These are phyloP conservation scores for Phoxinus dragarum DNA, from an alignment of 2,797 vertebrate species.

Conservation along the genomic window DNA sequence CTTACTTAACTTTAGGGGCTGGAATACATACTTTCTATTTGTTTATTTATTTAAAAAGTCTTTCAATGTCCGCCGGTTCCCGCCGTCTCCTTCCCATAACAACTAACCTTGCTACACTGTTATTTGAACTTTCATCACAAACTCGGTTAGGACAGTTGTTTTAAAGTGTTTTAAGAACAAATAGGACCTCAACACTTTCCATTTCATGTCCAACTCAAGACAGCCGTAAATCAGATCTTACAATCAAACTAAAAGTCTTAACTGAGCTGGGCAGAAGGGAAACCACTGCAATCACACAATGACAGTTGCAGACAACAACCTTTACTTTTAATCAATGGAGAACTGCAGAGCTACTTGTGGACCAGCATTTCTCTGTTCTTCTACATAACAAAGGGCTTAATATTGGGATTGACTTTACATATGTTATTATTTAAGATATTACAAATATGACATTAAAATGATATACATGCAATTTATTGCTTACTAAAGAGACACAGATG, in stretches of 20 bases:
- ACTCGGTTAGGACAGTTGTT: not conserved
- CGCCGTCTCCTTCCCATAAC: no score
- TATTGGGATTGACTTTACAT: not conserved
- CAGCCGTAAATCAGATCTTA: not conserved
- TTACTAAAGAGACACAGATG: constrained; percentile 21
- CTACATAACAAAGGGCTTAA: not conserved
- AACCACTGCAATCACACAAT: not conserved
- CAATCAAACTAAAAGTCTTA: not conserved
- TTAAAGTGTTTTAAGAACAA: not conserved
- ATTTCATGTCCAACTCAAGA: not conserved
- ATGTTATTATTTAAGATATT: not conserved
- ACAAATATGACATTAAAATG: constrained; percentile 9
- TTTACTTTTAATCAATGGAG: not conserved
- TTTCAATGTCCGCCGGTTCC: no score
- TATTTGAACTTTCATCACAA: not conserved
- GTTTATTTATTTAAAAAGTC: no score
- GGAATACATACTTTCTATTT: no score
- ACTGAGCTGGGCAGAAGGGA: not conserved
- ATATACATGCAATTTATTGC: constrained; percentile 14
- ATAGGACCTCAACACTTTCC: not conserved
- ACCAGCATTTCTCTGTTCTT: not conserved
- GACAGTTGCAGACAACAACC: not conserved
- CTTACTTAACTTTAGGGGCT: no score
- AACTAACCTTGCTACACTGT: no score
- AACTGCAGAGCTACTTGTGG: not conserved